Evolutionary conservation across 2,113 vertebrate species (phyloP), one percentile per base, ranked within the genome.

Genomic region (Strigops habroptila): DNA sequence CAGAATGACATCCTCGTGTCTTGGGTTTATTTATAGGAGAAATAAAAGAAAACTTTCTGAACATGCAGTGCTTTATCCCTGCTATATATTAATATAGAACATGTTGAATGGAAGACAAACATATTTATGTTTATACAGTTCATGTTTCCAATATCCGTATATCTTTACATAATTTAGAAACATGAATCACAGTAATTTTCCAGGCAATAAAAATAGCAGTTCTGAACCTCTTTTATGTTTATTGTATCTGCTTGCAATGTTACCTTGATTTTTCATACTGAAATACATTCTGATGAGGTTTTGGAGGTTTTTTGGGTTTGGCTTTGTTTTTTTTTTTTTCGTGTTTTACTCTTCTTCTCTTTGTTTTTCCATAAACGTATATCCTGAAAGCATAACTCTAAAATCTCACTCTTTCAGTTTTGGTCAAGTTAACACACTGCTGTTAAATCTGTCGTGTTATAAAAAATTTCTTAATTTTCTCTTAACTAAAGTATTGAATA

Each of bases 21-120:
- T 90, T 91, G 57, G 93, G 79, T 93, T 96, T 96, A 95, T 98
- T 98, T 97, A 98, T 96, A 88, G 91, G 60, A 51, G 65, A 98
- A 98, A 97, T 97, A 97, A 97, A 97, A 92, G 24, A 97, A 96
- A 95, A 93, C 87, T 95, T 97, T 95, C 68, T 33, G 62, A 97
- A 91, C 79, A 80, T 65, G 84, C 55, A 93, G 57, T 86, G 97
- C 97, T 97, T 97, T 98, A 98, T 97, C 67, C 6, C 82, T 87
- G 91, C 49, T 93, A 68, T 97, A 95, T 97, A 96, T 97, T 96
- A 97, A 88, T 97, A 96, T 16, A 83, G 87, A 97, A 81, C 86
- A 96, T 43, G 51, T 86, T 93, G 52, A 96, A 95, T 62, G 65
- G 70, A 91, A 94, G 74, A 81, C 73, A 97, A 97, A 96, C 94